phyloP scores from a whole-genome alignment of 2,797 vertebrate genomes.

The Cottoperca gobio region DNA sequence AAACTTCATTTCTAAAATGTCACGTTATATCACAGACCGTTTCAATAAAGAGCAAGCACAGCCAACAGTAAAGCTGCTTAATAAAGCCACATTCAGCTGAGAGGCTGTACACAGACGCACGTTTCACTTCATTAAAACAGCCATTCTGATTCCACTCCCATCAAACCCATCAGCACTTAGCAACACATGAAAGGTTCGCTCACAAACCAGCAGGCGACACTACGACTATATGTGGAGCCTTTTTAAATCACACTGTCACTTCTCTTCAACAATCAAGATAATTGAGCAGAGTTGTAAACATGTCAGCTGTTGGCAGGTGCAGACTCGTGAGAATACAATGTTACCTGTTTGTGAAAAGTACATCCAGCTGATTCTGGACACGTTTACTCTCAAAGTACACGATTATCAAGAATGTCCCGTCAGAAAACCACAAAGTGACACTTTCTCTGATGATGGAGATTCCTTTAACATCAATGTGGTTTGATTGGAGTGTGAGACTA shows the following conservation, averaged over 20 bases:
- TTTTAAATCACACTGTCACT: background rate
- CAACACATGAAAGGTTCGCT: slow-evolving; percentile 7
- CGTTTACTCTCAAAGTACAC: background rate
- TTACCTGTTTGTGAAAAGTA: background rate
- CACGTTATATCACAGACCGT: slow-evolving; percentile 27
- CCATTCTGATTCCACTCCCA: background rate
- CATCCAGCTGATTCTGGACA: background rate
- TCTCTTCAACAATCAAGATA: slow-evolving; percentile 27
- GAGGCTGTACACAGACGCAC: background rate
- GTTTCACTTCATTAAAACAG: slow-evolving; percentile 25
- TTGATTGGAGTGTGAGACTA: background rate
- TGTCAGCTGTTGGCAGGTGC: slow-evolving; percentile 14
- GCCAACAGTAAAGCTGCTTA: slow-evolving; percentile 4
- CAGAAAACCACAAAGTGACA: background rate
- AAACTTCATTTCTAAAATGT: slow-evolving; percentile 48
- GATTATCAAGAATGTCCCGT: background rate
- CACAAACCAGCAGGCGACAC: slow-evolving; percentile 26
- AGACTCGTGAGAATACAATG: background rate
- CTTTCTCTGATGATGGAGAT: background rate
- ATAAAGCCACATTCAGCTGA: background rate
- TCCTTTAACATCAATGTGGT: background rate
- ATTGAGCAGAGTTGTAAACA: slow-evolving; percentile 44
- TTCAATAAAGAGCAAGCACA: slow-evolving; percentile 20
- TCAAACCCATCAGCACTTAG: slow-evolving; percentile 20
- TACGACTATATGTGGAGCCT: background rate